A percentile compares a stretch with the other conserved stretches of the same genome.
These are phyloP conservation scores for Salpingus planirostris DNA, from an alignment of 2,888 invertebrate genomes.

Conservation along the genomic window DNA sequence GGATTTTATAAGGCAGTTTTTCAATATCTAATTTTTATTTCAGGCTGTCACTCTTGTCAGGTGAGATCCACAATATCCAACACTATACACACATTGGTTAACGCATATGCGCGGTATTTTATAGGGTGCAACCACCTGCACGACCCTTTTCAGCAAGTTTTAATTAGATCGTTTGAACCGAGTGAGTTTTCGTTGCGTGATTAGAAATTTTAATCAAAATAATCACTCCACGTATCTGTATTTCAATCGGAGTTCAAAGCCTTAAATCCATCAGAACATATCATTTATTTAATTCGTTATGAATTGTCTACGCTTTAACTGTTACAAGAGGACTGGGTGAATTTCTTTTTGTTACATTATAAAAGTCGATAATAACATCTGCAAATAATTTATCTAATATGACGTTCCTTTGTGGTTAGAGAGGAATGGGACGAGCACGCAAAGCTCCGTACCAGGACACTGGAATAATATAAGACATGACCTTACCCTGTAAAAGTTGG, in stretches of 20 bases:
- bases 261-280: too few species aligned
- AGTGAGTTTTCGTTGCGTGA: constrained; percentile 6
- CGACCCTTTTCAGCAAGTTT: constrained; percentile 4
- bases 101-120: constrained; percentile 4
- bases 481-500: constrained; percentile 22
- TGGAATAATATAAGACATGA: constrained; percentile 31
- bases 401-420: too few species aligned
- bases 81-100: background rate
- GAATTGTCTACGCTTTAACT: too few species aligned
- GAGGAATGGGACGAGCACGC: constrained; percentile 28
- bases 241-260: too few species aligned
- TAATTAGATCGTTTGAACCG: too few species aligned
- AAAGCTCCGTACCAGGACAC: constrained; percentile 34
- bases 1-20: background rate
- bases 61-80: too few species aligned
- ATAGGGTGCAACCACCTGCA: background rate
- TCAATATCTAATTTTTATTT: constrained; percentile 1
- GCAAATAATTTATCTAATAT: constrained; percentile 20
- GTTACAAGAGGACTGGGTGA: too few species aligned
- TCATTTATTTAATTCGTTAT: too few species aligned
- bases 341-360: constrained; percentile 8
- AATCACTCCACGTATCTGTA: too few species aligned
- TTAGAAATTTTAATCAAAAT: constrained; percentile 5
- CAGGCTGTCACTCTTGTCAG: too few species aligned
- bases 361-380: constrained; percentile 14